Evolutionary conservation across 2,113 vertebrate species (phyloP), one percentile per base, ranked within the genome.

Genomic region (Sakesphorus luctuosus): DNA sequence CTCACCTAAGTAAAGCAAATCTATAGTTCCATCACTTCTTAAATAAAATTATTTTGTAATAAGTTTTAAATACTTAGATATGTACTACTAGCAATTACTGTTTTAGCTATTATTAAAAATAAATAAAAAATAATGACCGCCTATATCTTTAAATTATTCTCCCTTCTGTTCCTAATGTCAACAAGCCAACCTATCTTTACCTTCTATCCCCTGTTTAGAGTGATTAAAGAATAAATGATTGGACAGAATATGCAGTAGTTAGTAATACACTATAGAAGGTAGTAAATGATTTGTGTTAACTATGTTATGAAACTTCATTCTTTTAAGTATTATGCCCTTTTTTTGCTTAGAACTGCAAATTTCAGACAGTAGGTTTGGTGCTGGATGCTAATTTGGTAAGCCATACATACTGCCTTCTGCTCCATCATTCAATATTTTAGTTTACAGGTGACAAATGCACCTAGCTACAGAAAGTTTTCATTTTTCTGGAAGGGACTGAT

Each of bases 381-480:
- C 55, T 66, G 46, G 26, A 49, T 33, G 16, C 3, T 65, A 26
- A 62, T 71, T 62, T 77, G 5, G 5, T 84, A 91, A 53, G 13
- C 18, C 35, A 58, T 26, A 23, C 19, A 65, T 29, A 38, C 17
- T 19, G 33, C 38, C 29, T 78, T 50, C 69, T 59, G 49, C 44
- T 75, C 14, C 17, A 53, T 38, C 23, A 38, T 18, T 58, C 26
- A 81, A 28, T 83, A 86, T 52, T 73, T 65, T 50, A 66, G 31
- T 29, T 81, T 63, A 35, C 16, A 55, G 61, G 11, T 89, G 35
- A 87, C 28, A 94, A 96, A 93, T 47, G 21, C 8, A 91, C 18
- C n/a, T 26, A 47, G 36, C 8, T 56, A 53, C 38, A 84, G 44
- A 84, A 89, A 58, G 35, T 18, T 72, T 72, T 44, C 4, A 13